Conservation (phyloP, 2,888 invertebrate species). For the Aspidapion aeneum region DNA sequence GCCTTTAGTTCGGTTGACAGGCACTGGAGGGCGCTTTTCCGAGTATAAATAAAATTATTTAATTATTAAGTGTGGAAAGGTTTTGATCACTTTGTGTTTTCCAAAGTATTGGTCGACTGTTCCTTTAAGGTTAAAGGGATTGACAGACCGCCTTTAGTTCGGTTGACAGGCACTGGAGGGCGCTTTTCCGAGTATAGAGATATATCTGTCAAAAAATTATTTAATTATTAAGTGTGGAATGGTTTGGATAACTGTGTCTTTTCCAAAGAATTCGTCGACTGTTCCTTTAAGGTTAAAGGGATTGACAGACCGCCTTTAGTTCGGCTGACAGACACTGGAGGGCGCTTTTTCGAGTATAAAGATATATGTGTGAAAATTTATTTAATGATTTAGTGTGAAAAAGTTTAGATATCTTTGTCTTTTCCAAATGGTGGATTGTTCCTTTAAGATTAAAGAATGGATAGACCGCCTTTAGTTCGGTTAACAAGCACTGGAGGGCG, state of each 20-base stretch:
- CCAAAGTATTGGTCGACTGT: conserved; percentile 27
- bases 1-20: conserved; percentile 36
- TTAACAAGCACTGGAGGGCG: conserved; percentile 31
- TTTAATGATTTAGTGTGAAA: too few relatives aligned
- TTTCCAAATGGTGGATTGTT: conserved; percentile 32
- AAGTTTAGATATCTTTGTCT: conserved; percentile 41
- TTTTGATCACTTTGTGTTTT: conserved; percentile 42
- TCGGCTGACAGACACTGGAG: conserved; percentile 31
- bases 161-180: conserved; percentile 29
- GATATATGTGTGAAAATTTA: too few relatives aligned
- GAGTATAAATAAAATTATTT: conserved; percentile 25
- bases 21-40: conserved; percentile 34
- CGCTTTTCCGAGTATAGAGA: conserved; percentile 35
- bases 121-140: conserved; percentile 24
- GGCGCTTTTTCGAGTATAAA: conserved; percentile 35
- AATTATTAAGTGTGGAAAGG: conserved; percentile 45
- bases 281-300: conserved; percentile 21
- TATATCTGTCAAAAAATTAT: background rate
- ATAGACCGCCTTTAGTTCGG: conserved; percentile 36
- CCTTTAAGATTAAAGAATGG: conserved; percentile 21
- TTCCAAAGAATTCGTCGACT: conserved; percentile 29
- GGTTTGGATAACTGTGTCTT: conserved; percentile 43
- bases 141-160: conserved; percentile 35
- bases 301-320: conserved; percentile 35
- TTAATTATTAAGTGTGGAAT: too few relatives aligned